Conservation (phyloP, 2,888 invertebrate species). For the Leucophenga montana region DNA sequence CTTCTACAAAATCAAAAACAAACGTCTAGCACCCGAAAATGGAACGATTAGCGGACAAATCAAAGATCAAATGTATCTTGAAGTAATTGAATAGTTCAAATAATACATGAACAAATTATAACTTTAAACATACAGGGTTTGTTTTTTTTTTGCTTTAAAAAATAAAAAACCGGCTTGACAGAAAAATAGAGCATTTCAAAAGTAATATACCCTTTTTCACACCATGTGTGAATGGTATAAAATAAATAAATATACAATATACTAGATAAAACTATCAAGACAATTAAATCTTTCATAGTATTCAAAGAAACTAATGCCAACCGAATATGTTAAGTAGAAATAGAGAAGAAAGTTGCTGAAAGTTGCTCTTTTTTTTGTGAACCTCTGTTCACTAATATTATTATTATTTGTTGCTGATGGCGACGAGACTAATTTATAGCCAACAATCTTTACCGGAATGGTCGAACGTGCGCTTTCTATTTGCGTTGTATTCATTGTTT, state of each 20-base stretch:
- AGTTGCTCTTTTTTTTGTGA: constrained; percentile 33
- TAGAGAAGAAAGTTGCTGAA: constrained; percentile 55
- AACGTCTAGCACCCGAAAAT: too few relatives aligned
- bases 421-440: not conserved
- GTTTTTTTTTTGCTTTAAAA: too few relatives aligned
- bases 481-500: constrained; percentile 62
- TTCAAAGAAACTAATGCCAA: constrained; percentile 8
- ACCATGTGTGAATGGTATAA: too few relatives aligned
- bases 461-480: constrained; percentile 63
- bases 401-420: constrained; percentile 19
- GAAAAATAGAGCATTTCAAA: not conserved
- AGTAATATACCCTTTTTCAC: too few relatives aligned
- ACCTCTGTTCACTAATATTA: constrained; percentile 35
- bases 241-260: not conserved
- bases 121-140: too few relatives aligned
- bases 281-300: constrained; percentile 40
- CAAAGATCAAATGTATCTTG: too few relatives aligned
- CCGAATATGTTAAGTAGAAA: constrained; percentile 36
- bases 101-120: too few relatives aligned
- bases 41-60: too few relatives aligned
- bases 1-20: too few relatives aligned
- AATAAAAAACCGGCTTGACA: not conserved
- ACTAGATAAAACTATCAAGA: constrained; percentile 38
- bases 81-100: too few relatives aligned
- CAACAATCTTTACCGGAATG: constrained; percentile 39